Percentiles rank a stretch among this genome's conserved stretches.
These are phyloP conservation scores for Molossus molossus DNA, from an alignment of 2,797 vertebrate genomes.

Conservation along the genomic window DNA sequence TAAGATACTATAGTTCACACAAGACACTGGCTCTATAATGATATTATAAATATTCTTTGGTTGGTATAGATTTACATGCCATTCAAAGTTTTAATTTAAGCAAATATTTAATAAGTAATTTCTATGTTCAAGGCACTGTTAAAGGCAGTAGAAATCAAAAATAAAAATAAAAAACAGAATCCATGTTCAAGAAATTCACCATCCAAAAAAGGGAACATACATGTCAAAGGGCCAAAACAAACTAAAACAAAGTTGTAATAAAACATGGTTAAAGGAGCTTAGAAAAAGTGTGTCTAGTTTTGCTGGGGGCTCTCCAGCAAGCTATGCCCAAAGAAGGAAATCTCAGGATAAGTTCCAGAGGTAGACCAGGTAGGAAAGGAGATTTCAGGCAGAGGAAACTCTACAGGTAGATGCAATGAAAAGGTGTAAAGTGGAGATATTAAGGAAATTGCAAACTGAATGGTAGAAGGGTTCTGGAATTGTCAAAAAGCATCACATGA, in stretches of 20 bases:
- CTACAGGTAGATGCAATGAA: background rate
- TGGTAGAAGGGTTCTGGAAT: background rate
- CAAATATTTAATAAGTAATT: slow-evolving; percentile 34
- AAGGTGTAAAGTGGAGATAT: background rate
- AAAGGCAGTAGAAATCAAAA: background rate
- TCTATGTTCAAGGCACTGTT: background rate
- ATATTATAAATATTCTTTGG: slow-evolving; percentile 23
- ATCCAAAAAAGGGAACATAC: background rate
- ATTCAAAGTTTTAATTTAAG: slow-evolving; percentile 56
- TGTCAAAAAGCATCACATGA: background rate
- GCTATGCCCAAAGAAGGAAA: background rate
- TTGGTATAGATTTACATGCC: slow-evolving; percentile 30
- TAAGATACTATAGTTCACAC: slow-evolving; percentile 3
- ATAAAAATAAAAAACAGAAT: background rate
- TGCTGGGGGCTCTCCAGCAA: background rate
- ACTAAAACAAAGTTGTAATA: background rate
- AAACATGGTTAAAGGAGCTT: slow-evolving; percentile 6
- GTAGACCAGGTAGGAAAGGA: background rate
- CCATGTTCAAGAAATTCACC: background rate
- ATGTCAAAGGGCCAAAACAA: background rate
- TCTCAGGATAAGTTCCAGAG: background rate
- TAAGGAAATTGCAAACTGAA: background rate
- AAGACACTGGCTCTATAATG: background rate
- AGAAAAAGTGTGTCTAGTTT: background rate
- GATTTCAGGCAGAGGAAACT: background rate